Conservation (phyloP, 2,888 invertebrate genomes). For the Melolontha melolontha region DNA sequence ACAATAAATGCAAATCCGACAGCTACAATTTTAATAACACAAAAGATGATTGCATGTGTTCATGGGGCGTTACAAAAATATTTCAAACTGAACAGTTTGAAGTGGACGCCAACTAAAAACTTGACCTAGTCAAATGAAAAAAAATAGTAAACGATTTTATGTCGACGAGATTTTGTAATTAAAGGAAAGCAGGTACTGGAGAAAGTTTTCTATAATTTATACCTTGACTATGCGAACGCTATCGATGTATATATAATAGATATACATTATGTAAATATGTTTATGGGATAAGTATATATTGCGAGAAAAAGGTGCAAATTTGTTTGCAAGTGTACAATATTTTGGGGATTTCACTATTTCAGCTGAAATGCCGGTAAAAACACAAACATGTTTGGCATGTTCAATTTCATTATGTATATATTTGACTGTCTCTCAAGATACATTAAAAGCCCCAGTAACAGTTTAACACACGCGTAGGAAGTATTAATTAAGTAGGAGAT, state of each 20-base stretch:
- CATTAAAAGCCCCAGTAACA: slow-evolving; percentile 30
- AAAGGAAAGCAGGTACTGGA: slow-evolving; percentile 14
- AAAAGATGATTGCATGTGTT: slow-evolving; percentile 33
- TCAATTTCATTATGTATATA: slow-evolving; percentile 41
- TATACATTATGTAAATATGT: slow-evolving; percentile 29
- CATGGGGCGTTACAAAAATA: slow-evolving; percentile 25
- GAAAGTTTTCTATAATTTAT: slow-evolving; percentile 25
- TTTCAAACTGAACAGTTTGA: slow-evolving; percentile 20
- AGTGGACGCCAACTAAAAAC: slow-evolving; percentile 39
- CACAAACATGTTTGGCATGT: slow-evolving; percentile 59
- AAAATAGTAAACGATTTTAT: slow-evolving; percentile 31
- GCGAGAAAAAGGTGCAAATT: slow-evolving; percentile 1
- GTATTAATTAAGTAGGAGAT: slow-evolving; percentile 38
- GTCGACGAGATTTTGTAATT: slow-evolving; percentile 14
- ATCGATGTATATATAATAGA: slow-evolving; percentile 6
- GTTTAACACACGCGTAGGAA: slow-evolving; percentile 33
- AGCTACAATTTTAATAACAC: slow-evolving; percentile 30
- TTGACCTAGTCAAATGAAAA: slow-evolving; percentile 40
- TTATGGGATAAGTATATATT: slow-evolving; percentile 12
- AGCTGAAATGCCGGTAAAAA: slow-evolving; percentile 55
- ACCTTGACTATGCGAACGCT: slow-evolving; percentile 1
- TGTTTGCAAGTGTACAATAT: background rate
- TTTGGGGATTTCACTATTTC: background rate
- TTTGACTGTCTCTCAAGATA: slow-evolving; percentile 19
- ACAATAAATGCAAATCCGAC: slow-evolving; percentile 31